Evolutionary conservation across 64 coral and sea anemone species (phyloP).

Genomic region (Dendrophyllia cribrosa): DNA sequence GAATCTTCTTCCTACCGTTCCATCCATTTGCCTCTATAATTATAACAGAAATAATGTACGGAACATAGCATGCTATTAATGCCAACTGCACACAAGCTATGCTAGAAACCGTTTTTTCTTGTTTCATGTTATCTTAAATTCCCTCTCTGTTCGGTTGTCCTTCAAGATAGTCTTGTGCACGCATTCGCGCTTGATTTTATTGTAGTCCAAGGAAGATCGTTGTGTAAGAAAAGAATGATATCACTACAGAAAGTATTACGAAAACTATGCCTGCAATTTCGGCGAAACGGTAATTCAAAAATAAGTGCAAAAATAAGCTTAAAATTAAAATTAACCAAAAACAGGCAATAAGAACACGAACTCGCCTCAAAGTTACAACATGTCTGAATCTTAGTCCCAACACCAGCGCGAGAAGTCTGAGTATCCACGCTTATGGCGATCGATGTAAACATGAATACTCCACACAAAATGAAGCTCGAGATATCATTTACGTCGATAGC

Average conservation of each 20-base stretch:
- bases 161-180: not conserved
- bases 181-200: not conserved
- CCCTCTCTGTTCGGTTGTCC: not conserved
- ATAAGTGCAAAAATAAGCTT: not conserved
- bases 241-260: not conserved
- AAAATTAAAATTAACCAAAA: not conserved
- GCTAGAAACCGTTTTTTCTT: not conserved
- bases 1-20: not conserved
- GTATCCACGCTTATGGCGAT: constrained; percentile 13
- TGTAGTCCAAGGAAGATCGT: not conserved
- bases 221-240: not conserved
- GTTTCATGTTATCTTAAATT: not conserved
- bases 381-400: not conserved
- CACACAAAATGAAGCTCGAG: not conserved
- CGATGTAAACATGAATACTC: not conserved
- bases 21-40: not conserved
- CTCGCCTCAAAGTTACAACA: not conserved
- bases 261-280: not conserved
- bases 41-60: not conserved
- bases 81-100: not conserved
- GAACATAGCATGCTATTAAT: not conserved
- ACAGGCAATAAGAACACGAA: not conserved
- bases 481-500: not conserved
- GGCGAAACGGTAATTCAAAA: not conserved
- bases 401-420: not conserved